Evolutionary conservation across 2,797 vertebrate genomes (phyloP).

Genomic region (Karalla daura): DNA sequence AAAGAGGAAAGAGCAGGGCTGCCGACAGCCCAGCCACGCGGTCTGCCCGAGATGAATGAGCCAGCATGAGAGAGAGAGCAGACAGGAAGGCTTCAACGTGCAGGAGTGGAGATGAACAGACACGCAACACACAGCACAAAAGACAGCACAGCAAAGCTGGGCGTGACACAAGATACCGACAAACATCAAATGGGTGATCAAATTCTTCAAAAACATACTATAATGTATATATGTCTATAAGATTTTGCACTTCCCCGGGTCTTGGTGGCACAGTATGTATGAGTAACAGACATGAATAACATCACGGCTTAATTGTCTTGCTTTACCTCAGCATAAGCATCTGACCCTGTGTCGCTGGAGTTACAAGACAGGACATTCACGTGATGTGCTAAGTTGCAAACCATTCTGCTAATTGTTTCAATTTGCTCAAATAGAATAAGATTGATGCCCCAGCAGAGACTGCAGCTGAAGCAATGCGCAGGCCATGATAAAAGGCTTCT

Average conservation of each 20-base stretch:
- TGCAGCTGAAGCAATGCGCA: slow-evolving; percentile 20
- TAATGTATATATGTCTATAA: not conserved
- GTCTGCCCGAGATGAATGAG: no score
- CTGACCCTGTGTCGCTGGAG: slow-evolving; percentile 36
- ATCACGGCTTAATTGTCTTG: no score
- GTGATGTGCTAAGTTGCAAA: slow-evolving; percentile 53
- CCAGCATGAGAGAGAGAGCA: no score
- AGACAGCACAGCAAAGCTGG: no score
- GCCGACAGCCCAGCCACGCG: no score
- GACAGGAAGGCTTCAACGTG: no score
- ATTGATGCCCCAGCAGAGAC: slow-evolving; percentile 46
- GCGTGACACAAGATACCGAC: no score
- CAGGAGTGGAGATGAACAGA: no score
- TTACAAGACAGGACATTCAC: slow-evolving; percentile 23
- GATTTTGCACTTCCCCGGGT: not conserved
- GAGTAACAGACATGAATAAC: slow-evolving; percentile 47
- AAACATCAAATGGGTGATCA: no score
- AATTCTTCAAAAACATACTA: no score
- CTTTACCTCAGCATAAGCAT: slow-evolving; percentile 46
- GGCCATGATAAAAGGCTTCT: slow-evolving; percentile 21
- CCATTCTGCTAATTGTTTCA: slow-evolving; percentile 65
- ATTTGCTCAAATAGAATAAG: slow-evolving; percentile 67
- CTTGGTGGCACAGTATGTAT: not conserved
- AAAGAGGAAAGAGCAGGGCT: no score
- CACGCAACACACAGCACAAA: not conserved